Evolutionary conservation across 2,888 invertebrate genomes (phyloP), one percentile per base, ranked within the genome.

Genomic region (Trisateles emortualis): DNA sequence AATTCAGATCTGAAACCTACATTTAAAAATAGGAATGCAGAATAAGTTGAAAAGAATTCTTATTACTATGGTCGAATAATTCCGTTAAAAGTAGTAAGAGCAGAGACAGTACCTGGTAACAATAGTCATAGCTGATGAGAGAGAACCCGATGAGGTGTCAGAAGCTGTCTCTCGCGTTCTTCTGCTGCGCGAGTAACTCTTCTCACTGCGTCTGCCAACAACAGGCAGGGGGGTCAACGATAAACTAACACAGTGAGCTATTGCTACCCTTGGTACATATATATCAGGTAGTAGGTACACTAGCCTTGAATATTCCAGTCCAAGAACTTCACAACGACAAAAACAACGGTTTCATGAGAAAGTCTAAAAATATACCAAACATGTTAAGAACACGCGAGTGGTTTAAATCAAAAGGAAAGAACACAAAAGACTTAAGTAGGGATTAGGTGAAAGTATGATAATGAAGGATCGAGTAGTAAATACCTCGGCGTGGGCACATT

Each of bases 61-160:
- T n/a, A n/a, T n/a, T n/a, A n/a, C n/a, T n/a, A n/a, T n/a, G n/a
- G n/a, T n/a, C n/a, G n/a, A 22, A 5, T 22, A 22, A 3, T 2
- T 22, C 8, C 24, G 6, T 42, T 8, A 10, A 22, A 13, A 19
- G 19, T 8, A 24, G 1, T 13, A 8, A n/a, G 14, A 14, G 8
- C 10, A 10, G 2, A 3, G 3, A 2, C 4, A 36, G 19, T 66
- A 90, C 87, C 94, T 90, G 57, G 94, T 93, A 55, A 94, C 90
- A 47, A 94, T 90, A 62, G 93, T 93, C 86, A 93, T 93, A 52
- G 94, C 91, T 1, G 94, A 94, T 33, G 93, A 90, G 44, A 93
- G 79, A 29, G 92, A 90, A 32, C 89, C 89, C 10, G 90, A 90
- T 6, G 90, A 90, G 1, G 88, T 88, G 68, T 90, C 86, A 6